phyloP scores from a whole-genome alignment of 1,140 invertebrate species.

The Drosophila ercepeae region DNA sequence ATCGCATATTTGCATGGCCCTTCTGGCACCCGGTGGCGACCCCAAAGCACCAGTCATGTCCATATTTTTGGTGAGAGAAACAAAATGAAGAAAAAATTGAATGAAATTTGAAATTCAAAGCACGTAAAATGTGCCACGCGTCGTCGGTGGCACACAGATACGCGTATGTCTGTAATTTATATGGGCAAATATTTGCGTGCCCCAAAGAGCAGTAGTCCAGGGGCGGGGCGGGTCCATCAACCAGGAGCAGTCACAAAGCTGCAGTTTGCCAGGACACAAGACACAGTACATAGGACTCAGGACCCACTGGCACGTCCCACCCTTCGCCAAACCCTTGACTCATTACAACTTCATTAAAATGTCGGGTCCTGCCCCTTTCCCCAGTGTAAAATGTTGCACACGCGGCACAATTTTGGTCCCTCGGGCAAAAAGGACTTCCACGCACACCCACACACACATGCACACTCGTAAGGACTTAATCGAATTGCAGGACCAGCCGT shows the following conservation, averaged over 20 bases:
- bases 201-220: constrained; percentile 12
- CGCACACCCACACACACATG: background rate
- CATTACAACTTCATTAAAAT: constrained; percentile 77
- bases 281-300: background rate
- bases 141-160: constrained; percentile 47
- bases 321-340: constrained; percentile 24
- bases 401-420: constrained; percentile 37
- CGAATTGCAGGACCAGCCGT: constrained; percentile 48
- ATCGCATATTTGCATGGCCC: constrained; percentile 27
- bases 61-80: constrained; percentile 34
- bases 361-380: constrained; percentile 10
- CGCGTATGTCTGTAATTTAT: constrained; percentile 72
- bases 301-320: background rate
- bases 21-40: background rate
- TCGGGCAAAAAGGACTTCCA: constrained; percentile 4
- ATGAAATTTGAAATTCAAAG: constrained; percentile 68
- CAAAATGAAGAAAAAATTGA: constrained; percentile 36
- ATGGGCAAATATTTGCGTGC: constrained; percentile 72
- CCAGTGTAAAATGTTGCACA: constrained; percentile 54
- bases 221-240: background rate
- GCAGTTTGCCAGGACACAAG: constrained; percentile 43
- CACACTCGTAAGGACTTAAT: constrained; percentile 35
- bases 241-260: constrained; percentile 13
- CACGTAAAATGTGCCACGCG: constrained; percentile 55
- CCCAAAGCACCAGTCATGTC: constrained; percentile 25